Percentiles rank a stretch among this genome's conserved stretches.
Evolutionary conservation across 2,888 invertebrate genomes (phyloP).

Genomic region (Drosophila eohydei): DNA sequence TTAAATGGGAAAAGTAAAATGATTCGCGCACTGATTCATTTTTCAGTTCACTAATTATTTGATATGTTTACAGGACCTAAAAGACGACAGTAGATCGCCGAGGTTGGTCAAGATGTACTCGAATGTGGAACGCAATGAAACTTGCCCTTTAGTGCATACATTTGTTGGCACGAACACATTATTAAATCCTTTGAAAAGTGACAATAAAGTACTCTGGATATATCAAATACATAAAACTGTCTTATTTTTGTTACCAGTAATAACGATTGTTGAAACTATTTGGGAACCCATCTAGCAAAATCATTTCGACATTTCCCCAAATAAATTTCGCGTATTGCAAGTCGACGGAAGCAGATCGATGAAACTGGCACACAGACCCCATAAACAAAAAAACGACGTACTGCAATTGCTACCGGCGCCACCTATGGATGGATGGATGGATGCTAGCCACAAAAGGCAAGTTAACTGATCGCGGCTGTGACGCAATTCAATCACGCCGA

Average conservation of each 20-base stretch:
- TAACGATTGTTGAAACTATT: neutral
- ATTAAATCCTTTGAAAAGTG: neutral
- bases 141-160: neutral
- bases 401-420: constrained; percentile 42
- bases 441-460: constrained; percentile 57
- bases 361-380: constrained; percentile 59
- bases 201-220: constrained; percentile 18
- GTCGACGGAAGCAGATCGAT: constrained; percentile 41
- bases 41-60: constrained; percentile 7
- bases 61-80: constrained; percentile 36
- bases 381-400: constrained; percentile 38
- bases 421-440: constrained; percentile 39
- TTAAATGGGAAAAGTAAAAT: no score
- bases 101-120: constrained; percentile 11
- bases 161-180: constrained; percentile 7
- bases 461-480: constrained; percentile 42
- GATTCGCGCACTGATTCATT: no score
- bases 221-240: neutral
- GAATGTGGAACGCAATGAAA: neutral
- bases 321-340: constrained; percentile 21
- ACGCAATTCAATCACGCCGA: constrained; percentile 54
- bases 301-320: neutral
- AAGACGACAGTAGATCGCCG: neutral
- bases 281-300: constrained; percentile 18
- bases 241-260: neutral